Conservation (phyloP, 2,113 vertebrate species). For the Psittacara wagleri region DNA sequence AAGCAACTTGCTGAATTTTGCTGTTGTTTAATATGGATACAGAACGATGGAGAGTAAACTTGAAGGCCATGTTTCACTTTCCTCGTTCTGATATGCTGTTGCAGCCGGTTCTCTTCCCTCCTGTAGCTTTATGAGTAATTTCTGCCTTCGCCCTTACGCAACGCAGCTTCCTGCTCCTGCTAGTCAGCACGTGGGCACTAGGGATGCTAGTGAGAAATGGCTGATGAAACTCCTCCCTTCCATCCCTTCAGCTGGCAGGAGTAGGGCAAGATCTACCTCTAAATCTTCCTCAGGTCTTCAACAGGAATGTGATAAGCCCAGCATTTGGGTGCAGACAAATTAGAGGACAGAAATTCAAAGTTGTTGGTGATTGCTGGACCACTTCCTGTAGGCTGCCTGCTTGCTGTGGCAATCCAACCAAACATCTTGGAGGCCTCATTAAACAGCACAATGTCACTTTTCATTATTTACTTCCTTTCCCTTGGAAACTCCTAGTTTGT, state of each 20-base stretch:
- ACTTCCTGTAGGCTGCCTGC: background rate
- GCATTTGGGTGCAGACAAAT: background rate
- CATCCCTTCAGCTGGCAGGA: background rate
- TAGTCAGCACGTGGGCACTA: background rate
- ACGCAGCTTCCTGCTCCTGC: slow-evolving; percentile 42
- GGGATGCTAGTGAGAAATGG: background rate
- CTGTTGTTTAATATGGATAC: background rate
- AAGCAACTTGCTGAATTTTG: background rate
- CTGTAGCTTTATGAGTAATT: background rate
- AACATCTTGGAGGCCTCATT: background rate
- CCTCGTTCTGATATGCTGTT: fast-evolving
- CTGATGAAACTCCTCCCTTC: slow-evolving; percentile 21
- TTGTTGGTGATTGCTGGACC: background rate
- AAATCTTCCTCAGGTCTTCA: background rate
- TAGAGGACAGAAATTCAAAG: background rate
- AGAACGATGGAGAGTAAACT: background rate
- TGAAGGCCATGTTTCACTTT: background rate
- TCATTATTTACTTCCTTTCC: background rate
- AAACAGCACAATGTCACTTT: background rate
- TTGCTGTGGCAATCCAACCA: background rate
- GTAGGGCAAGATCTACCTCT: background rate
- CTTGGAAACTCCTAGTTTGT: fast-evolving
- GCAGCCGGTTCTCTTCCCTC: background rate
- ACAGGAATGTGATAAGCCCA: background rate
- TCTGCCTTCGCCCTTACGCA: background rate